Evolutionary conservation across 2,888 invertebrate genomes (phyloP), one percentile per base, ranked within the genome.

Genomic region (Volucella zonaria): DNA sequence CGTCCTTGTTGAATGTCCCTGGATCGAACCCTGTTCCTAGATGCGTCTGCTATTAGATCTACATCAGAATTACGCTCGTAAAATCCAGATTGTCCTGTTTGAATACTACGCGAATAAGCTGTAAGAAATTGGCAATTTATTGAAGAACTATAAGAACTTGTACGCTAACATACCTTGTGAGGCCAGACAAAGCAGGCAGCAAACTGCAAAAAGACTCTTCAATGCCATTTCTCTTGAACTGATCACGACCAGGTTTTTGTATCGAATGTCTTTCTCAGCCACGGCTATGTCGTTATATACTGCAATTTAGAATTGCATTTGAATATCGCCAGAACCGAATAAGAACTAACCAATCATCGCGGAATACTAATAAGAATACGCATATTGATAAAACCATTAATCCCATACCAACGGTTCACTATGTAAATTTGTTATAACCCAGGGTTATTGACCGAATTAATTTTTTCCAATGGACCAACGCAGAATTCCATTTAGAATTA

Each of bases 1-100:
- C 91, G 90, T 1, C 87, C 87, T 47, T 86, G 71, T 2, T 51
- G 74, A 10, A 11, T 6, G 59, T 6, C 4, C 9, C 62, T 15
- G 38, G 54, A 43, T 59, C 40, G 66, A 8, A 76, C 52, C 49
- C 38, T 56, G 18, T 64, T 43, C 45, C 43, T 31, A 10, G 80
- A 68, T 0, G 75, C 80, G 73, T 52, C 62, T 18, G 73, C 54
- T 40, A 66, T 8, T n/a, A 79, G 18, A 14, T 79, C 79, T 10
- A 52, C 38, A 12, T 79, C 66, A 8, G 79, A 73, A 31, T 79
- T 61, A 12, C 73, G 79, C 45, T 73, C 73, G 2, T 67, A 58
- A 8, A 79, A 67, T 1, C 40, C 43, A 14, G 58, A 59, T 15
- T 47, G 15, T 0, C 43, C 58, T 15, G 64, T 38, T 4, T 66